Base-by-base conservation (phyloP, 2,113 vertebrate species). In the Morone saxatilis region DNA sequence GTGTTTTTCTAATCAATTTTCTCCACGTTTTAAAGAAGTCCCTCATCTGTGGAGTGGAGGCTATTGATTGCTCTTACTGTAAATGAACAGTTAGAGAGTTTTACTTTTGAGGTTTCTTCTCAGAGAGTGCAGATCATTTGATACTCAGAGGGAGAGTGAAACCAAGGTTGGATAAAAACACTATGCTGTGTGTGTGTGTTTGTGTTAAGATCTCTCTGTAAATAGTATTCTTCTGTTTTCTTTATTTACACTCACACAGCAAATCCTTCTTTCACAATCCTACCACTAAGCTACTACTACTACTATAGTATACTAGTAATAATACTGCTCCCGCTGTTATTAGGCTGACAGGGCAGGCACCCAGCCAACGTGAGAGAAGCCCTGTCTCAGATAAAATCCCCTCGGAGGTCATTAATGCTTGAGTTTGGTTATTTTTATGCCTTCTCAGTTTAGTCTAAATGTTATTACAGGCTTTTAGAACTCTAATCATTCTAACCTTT, bases 391-490 rank as follows among this genome's bases (percentile, higher is more conserved):
- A 80, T 83, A 36, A 88, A 84, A 74, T 71, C 48, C 63, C 70
- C 25, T 77, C 43, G 75, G 69, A 84, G 76, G 81, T 82, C 60
- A 84, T 84, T 84, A 83, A 75, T 85, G 68, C 71, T 78, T 50
- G 16, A 53, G n/a, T 87, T 79, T 11, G 47, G 45, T 85, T 79
- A 76, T 84, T 82, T 84, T 62, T 68, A 59, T 71, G 59, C 60
- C 31, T 53, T 53, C 53, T 83, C 22, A 5, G 60, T 86, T 88
- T 80, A 54, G 38, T 50, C 75, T 77, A 80, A 89, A 88, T 74
- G 59, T 77, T 60, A 71, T 68, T 77, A 70, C n/a, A 41, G n/a
- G 56, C 70, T 71, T 86, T 83, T 45, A 86, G 54, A 86, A 31
- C 47, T 47, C 14, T 63, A 60, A 72, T 72, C 16, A 78, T 72